Base-by-base conservation (phyloP, 1,140 invertebrate genomes). In the Calephelis virginiensis region DNA sequence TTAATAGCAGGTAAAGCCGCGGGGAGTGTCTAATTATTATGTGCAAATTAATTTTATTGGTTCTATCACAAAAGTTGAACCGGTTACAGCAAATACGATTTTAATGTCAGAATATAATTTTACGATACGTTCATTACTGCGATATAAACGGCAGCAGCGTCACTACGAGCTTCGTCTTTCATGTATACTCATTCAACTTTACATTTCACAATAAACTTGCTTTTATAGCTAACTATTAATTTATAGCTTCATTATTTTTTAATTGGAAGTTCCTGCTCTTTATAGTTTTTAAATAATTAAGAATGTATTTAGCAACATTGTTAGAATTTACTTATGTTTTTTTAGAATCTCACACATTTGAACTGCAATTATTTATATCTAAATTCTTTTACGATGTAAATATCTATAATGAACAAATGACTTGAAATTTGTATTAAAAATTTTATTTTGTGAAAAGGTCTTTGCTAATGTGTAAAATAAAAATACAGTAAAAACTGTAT, bases 161-260 rank as follows among this genome's bases (percentile, higher is more conserved):
- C 28, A 56, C 17, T 56, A 56, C 11, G 28, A 56, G 53, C 53
- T 56, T 56, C 53, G 11, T 56, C 53, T 56, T 56, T 56, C 53
- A 56, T 56, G 17, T 56, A 56, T 56, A 28, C 53, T 28, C 28
- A 37, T 56, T 28, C 53, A 56, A 56, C 53, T 56, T 28, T 37
- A 11, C 9, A 56, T 56, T 43, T 28, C 17, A 37, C 53, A 37
- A 56, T 56, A 56, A 56, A 56, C 17, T 12, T 11, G 14, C 3
- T 56, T 56, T 56, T 56, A 56, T 56, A 37, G 53, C 53, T 56
- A 12, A 37, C 53, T 37, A 56, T 56, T 56, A 56, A 56, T 56
- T 56, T 56, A 56, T 56, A 56, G 53, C 53, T 37, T 56, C 53
- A 56, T 56, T 56, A 56, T 12, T 56, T 56, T 56, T 56, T 56